Evolutionary conservation across 2,888 invertebrate genomes (phyloP).

Genomic region (Platycheirus albimanus): DNA sequence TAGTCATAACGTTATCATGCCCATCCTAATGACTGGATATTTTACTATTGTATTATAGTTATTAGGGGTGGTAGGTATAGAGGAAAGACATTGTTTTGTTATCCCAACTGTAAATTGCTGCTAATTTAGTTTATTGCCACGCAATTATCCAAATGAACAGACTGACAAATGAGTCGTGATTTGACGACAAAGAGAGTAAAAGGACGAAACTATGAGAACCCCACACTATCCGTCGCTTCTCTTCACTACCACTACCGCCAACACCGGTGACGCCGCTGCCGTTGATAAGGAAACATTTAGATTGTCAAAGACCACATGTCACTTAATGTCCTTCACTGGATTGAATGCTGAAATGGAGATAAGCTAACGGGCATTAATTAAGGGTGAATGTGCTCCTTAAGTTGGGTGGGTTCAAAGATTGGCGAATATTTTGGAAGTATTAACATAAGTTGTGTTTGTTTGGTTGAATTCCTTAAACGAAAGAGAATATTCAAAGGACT

Average conservation of each 20-base stretch:
- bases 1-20: conserved; percentile 72
- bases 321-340: conserved; percentile 61
- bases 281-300: conserved; percentile 46
- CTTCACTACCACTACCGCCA: too few species aligned
- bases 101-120: conserved; percentile 80
- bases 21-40: conserved; percentile 58
- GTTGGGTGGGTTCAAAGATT: background rate
- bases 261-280: conserved; percentile 4
- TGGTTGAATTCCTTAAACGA: background rate
- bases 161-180: conserved; percentile 81
- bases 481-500: too few species aligned
- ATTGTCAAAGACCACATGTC: conserved; percentile 75
- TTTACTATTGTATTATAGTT: conserved; percentile 27
- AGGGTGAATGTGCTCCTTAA: conserved; percentile 47
- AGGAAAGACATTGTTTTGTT: conserved; percentile 64
- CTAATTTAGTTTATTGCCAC: conserved; percentile 82
- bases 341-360: conserved; percentile 35
- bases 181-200: conserved; percentile 55
- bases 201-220: conserved; percentile 53
- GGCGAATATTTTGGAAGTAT: background rate
- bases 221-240: too few species aligned
- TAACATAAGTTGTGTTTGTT: background rate
- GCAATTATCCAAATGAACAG: conserved; percentile 82
- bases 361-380: conserved; percentile 61
- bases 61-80: conserved; percentile 7